Percentiles rank a stretch among this genome's conserved stretches.
Conservation (phyloP, 1,140 invertebrate species). For the Octopus sinensis region DNA sequence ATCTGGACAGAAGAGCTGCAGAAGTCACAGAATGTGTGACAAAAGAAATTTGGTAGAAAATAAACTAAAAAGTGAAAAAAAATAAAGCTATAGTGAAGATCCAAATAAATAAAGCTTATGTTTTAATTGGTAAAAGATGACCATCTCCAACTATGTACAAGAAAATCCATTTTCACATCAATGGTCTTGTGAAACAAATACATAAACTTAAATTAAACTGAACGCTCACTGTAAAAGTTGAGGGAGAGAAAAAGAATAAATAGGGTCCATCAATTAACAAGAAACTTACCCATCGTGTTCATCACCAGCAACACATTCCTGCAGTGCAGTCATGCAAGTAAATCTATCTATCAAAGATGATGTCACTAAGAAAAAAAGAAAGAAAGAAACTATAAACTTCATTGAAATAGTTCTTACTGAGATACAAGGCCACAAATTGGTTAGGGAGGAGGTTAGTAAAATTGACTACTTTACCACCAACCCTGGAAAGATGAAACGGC, state of each 20-base stretch:
- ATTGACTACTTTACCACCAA: not conserved
- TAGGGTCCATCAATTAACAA: not conserved
- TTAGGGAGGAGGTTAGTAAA: not conserved
- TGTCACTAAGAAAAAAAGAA: conserved; percentile 35
- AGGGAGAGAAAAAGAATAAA: not conserved
- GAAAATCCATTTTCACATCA: not conserved
- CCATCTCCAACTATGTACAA: too few relatives aligned
- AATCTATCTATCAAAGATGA: conserved; percentile 69
- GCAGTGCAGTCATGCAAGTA: conserved; percentile 71
- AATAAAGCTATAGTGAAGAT: too few relatives aligned
- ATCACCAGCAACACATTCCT: conserved; percentile 68
- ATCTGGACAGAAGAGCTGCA: too few relatives aligned
- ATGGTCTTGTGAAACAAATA: not conserved
- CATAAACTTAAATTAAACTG: not conserved
- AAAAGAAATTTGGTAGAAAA: too few relatives aligned
- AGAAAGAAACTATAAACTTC: not conserved
- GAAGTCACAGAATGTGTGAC: too few relatives aligned
- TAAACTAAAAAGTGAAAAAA: too few relatives aligned
- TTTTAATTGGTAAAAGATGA: too few relatives aligned
- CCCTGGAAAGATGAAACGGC: not conserved
- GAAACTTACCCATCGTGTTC: conserved; percentile 70
- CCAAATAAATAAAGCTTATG: too few relatives aligned
- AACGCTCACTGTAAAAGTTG: not conserved
- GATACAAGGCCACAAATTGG: not conserved
- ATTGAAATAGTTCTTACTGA: not conserved